phyloP scores from a whole-genome alignment of 2,113 vertebrate species.

The Procavia capensis region DNA sequence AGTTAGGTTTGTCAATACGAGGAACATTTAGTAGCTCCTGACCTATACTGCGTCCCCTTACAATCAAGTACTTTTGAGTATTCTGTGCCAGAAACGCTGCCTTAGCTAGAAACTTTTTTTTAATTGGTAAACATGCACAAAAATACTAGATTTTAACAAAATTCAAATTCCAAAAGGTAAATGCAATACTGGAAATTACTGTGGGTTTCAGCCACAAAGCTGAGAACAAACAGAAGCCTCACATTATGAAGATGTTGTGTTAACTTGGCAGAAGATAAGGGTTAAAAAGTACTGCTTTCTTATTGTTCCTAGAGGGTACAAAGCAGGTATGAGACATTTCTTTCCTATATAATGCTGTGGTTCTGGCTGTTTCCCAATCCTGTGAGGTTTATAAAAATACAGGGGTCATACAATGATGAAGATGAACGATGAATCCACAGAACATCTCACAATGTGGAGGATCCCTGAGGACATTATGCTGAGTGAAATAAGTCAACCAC shows the following conservation, averaged over 20 bases:
- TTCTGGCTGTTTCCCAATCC: neutral
- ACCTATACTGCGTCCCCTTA: neutral
- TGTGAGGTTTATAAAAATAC: neutral
- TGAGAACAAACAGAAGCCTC: conserved; percentile 6
- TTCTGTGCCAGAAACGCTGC: neutral
- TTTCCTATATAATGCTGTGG: neutral
- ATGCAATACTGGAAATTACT: conserved; percentile 5
- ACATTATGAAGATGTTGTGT: neutral
- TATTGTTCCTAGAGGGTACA: neutral
- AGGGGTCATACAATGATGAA: neutral
- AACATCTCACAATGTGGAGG: too few relatives aligned
- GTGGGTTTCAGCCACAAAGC: neutral
- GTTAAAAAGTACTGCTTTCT: neutral
- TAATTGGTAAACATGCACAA: neutral
- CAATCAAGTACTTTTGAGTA: neutral
- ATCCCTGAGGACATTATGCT: too few relatives aligned
- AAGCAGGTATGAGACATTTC: neutral
- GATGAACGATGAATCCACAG: too few relatives aligned
- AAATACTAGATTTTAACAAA: conserved; percentile 34
- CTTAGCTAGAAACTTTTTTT: neutral
- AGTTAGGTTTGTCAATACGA: neutral
- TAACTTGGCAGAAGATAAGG: neutral
- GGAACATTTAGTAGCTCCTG: neutral
- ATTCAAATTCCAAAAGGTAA: conserved; percentile 20
- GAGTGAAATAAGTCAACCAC: too few relatives aligned